phyloP scores from a whole-genome alignment of 2,888 invertebrate genomes.

The Torymus tubicola region DNA sequence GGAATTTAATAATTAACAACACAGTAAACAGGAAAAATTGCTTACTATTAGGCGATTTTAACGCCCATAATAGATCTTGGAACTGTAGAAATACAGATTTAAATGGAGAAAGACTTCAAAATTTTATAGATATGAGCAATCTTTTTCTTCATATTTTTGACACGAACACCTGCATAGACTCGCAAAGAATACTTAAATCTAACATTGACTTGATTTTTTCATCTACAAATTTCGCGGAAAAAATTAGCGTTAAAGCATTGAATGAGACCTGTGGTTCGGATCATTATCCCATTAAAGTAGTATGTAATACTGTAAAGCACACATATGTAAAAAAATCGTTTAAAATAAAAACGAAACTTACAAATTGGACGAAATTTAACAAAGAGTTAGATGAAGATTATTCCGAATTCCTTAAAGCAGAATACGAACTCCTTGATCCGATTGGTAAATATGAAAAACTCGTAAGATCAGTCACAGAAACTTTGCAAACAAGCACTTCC shows the following conservation, averaged over 20 bases:
- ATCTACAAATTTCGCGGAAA: neutral
- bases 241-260: neutral
- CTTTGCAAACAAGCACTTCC: constrained; percentile 13
- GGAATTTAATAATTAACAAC: neutral
- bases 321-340: neutral
- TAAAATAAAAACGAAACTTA: constrained; percentile 20
- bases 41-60: neutral
- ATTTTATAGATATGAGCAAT: neutral
- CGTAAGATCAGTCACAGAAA: neutral
- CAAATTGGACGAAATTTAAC: neutral
- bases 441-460: constrained; percentile 2
- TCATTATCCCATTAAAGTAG: constrained; percentile 2
- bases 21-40: neutral
- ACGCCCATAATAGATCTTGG: neutral
- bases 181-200: neutral
- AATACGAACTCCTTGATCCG: constrained; percentile 1
- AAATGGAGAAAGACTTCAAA: neutral
- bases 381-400: neutral
- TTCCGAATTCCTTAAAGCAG: neutral
- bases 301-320: neutral
- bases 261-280: constrained; percentile 18
- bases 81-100: constrained; percentile 4
- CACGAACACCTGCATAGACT: neutral
- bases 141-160: neutral
- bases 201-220: constrained; percentile 6